These are phyloP conservation scores for Nettapus auritus DNA, from an alignment of 2,113 vertebrate genomes.

Conservation along the genomic window DNA sequence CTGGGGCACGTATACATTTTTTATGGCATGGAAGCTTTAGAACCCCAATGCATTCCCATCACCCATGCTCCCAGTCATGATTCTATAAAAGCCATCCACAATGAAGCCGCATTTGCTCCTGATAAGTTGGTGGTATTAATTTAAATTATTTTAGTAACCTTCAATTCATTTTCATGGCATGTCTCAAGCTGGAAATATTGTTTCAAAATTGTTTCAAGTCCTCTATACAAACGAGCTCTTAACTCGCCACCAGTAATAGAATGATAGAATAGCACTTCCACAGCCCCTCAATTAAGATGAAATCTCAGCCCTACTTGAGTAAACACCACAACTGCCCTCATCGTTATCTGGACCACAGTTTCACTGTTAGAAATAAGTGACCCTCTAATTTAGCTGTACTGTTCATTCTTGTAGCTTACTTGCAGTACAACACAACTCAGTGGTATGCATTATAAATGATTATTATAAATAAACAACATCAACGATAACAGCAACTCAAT, in stretches of 20 bases:
- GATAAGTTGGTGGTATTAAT: not conserved
- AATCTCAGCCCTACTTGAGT: not conserved
- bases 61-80: not conserved
- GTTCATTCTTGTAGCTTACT: no score
- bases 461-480: not conserved
- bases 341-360: not conserved
- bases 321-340: not conserved
- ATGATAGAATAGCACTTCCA: not conserved
- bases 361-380: not conserved
- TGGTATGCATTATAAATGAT: no score
- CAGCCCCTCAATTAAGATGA: not conserved
- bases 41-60: not conserved
- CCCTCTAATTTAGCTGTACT: fast-evolving
- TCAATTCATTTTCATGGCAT: not conserved
- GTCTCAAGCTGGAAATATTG: not conserved
- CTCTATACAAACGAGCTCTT: not conserved
- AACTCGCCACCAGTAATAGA: not conserved
- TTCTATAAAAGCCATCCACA: not conserved
- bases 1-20: not conserved
- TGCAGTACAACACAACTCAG: not conserved
- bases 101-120: not conserved
- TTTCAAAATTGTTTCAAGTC: not conserved
- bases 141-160: not conserved
- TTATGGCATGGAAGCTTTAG: not conserved
- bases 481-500: not conserved